A percentile compares a stretch with the other conserved stretches of the same genome.
These are phyloP conservation scores for Amphipyra tragopoginis DNA, from an alignment of 2,888 invertebrate genomes.

Conservation along the genomic window DNA sequence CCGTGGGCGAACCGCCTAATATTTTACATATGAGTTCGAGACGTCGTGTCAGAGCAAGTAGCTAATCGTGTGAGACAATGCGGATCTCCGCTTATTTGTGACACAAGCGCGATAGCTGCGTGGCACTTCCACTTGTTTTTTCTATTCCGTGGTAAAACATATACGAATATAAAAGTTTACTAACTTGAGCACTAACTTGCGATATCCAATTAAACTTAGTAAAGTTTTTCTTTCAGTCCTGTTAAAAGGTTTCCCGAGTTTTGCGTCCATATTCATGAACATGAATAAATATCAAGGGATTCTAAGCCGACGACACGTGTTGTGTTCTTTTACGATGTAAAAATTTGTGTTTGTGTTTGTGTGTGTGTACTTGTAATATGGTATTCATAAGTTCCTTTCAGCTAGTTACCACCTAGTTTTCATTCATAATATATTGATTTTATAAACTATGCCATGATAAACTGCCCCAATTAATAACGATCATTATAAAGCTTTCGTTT, in stretches of 20 bases:
- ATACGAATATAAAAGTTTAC: slow-evolving; percentile 10
- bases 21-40: no score
- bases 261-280: slow-evolving; percentile 36
- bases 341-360: slow-evolving; percentile 1
- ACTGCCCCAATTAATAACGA: neutral
- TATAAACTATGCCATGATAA: neutral
- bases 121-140: no score
- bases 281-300: slow-evolving; percentile 37
- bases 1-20: no score
- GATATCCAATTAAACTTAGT: slow-evolving; percentile 52
- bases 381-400: neutral
- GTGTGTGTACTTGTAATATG: no score
- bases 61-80: no score
- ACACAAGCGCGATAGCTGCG: no score
- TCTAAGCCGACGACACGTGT: neutral
- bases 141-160: no score
- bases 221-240: slow-evolving; percentile 34
- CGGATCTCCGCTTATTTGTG: no score
- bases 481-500: no score
- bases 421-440: slow-evolving; percentile 21
- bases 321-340: neutral
- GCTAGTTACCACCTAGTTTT: slow-evolving; percentile 3
- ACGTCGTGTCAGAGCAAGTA: no score
- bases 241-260: slow-evolving; percentile 26
- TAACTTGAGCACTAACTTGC: slow-evolving; percentile 26